These are phyloP conservation scores for Melangyna quadrimaculata DNA, from an alignment of 2,888 invertebrate genomes.

Conservation along the genomic window DNA sequence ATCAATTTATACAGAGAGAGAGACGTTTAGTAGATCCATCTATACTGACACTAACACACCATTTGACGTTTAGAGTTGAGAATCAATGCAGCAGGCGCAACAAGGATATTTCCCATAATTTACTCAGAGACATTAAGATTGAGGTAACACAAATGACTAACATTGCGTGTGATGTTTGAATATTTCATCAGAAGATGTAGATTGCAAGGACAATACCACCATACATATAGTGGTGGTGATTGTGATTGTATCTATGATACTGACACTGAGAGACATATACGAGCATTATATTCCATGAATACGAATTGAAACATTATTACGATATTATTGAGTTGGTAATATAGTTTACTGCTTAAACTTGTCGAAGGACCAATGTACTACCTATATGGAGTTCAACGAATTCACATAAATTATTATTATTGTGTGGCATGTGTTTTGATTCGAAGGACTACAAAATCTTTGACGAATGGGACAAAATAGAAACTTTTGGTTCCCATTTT, in stretches of 20 bases:
- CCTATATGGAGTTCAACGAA: not conserved
- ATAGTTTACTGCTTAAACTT: conserved; percentile 1
- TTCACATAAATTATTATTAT: not conserved
- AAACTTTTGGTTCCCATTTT: too few relatives aligned
- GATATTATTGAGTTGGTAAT: conserved; percentile 2
- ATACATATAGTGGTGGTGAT: conserved; percentile 1
- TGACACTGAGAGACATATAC: not conserved
- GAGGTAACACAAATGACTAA: conserved; percentile 13
- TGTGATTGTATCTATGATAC: not conserved
- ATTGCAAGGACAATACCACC: conserved; percentile 22
- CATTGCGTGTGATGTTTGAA: conserved; percentile 59
- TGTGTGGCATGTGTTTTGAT: not conserved
- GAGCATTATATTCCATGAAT: conserved; percentile 8
- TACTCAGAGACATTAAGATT: not conserved
- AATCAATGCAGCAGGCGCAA: conserved; percentile 43
- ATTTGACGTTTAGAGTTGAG: conserved; percentile 39
- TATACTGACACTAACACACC: conserved; percentile 9
- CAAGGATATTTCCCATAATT: conserved; percentile 57
- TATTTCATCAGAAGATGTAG: conserved; percentile 52
- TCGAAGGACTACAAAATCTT: not conserved
- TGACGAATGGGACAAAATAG: not conserved
- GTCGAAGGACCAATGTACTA: not conserved
- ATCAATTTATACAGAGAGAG: conserved; percentile 3
- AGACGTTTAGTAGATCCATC: conserved; percentile 5
- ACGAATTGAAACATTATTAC: conserved; percentile 26